A percentile compares a stretch with the other conserved stretches of the same genome.
Evolutionary conservation across 2,113 vertebrate genomes (phyloP).

Genomic region (Spermophilus dauricus): DNA sequence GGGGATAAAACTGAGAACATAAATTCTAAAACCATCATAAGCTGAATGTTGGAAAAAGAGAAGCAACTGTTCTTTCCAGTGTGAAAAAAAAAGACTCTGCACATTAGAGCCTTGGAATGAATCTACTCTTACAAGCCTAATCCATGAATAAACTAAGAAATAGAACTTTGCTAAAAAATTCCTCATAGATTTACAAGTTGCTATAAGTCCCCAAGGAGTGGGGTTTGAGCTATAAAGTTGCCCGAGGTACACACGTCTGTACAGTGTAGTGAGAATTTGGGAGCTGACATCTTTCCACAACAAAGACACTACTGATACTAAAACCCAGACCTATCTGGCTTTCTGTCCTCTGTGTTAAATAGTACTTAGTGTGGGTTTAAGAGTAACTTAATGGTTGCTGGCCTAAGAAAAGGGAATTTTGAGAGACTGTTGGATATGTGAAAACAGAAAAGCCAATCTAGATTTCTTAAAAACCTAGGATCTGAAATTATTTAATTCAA

Average conservation of each 20-base stretch:
- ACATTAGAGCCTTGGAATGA: constrained; percentile 74
- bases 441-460: constrained; percentile 48
- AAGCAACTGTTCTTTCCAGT: constrained; percentile 79
- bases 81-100: background rate
- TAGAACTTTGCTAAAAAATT: constrained; percentile 86
- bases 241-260: constrained; percentile 85
- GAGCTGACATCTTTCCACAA: constrained; percentile 86
- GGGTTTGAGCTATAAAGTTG: constrained; percentile 84
- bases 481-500: background rate
- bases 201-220: constrained; percentile 81
- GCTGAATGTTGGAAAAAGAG: constrained; percentile 76
- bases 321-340: constrained; percentile 82
- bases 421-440: constrained; percentile 25
- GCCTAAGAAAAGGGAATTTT: constrained; percentile 78
- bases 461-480: constrained; percentile 46
- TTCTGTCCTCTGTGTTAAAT: constrained; percentile 81
- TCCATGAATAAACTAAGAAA: constrained; percentile 84
- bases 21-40: constrained; percentile 73
- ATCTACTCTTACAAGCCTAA: constrained; percentile 83
- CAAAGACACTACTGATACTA: constrained; percentile 86
- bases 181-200: constrained; percentile 87
- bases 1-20: constrained; percentile 69
- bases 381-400: constrained; percentile 70
- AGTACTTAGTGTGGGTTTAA: constrained; percentile 76
- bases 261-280: constrained; percentile 76